Percentiles rank a stretch among this genome's conserved stretches.
These are phyloP conservation scores for Coracopsis vasa DNA, from an alignment of 2,113 vertebrate genomes.

Conservation along the genomic window DNA sequence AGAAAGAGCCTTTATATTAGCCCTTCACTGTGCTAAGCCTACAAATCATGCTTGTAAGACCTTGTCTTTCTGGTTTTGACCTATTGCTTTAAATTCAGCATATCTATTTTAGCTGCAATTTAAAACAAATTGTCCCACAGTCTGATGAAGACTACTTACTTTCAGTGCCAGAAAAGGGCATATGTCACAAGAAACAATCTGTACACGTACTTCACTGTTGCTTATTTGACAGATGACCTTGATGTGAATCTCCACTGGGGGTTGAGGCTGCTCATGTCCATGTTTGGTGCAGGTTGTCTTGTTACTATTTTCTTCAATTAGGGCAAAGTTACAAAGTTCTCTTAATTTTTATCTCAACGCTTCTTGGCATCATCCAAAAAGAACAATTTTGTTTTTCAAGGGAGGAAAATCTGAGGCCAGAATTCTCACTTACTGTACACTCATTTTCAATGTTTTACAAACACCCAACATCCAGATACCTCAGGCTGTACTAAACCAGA, in stretches of 20 bases:
- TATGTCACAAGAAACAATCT: conserved; percentile 50
- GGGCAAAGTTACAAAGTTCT: conserved; percentile 47
- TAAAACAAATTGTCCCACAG: conserved; percentile 61
- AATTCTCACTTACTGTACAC: background rate
- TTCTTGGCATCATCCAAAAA: conserved; percentile 34
- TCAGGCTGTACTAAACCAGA: background rate
- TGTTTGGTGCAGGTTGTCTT: conserved; percentile 56
- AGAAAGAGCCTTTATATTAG: conserved; percentile 30
- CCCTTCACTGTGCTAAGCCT: conserved; percentile 16
- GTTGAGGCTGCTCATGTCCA: conserved; percentile 23
- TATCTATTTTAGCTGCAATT: conserved; percentile 58
- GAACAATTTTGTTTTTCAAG: conserved; percentile 26
- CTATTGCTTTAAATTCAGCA: conserved; percentile 37
- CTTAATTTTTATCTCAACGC: conserved; percentile 3
- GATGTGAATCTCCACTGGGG: conserved; percentile 40
- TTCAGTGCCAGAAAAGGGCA: conserved; percentile 34
- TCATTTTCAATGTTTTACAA: background rate
- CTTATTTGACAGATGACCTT: conserved; percentile 54
- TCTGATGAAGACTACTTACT: conserved; percentile 30
- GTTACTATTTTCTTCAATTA: conserved; percentile 51
- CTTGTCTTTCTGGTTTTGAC: conserved; percentile 39
- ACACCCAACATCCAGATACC: background rate
- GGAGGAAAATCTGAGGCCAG: background rate
- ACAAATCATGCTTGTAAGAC: conserved; percentile 33
- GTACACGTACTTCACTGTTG: background rate